A percentile compares a stretch with the other conserved stretches of the same genome.
phyloP scores from a whole-genome alignment of 2,797 vertebrate genomes.

The Poeciliopsis presidionis region DNA sequence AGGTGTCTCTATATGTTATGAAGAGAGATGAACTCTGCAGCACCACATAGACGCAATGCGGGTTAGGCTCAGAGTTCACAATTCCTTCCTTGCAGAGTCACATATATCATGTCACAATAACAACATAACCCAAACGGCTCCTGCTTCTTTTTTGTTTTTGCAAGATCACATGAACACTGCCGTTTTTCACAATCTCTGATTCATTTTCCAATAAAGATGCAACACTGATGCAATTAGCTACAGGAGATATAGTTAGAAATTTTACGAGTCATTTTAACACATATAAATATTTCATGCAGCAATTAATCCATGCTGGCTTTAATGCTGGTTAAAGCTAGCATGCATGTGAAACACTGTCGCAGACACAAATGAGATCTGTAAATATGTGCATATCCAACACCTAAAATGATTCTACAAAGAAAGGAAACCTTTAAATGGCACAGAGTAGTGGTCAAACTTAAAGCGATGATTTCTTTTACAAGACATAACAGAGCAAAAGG shows the following conservation, averaged over 20 bases:
- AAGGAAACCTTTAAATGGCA: constrained; percentile 39
- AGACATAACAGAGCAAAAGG: constrained; percentile 14
- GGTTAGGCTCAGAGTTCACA: constrained; percentile 44
- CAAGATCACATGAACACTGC: neutral
- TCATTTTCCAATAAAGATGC: constrained; percentile 15
- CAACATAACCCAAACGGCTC: constrained; percentile 9
- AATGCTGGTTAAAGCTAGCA: constrained; percentile 16
- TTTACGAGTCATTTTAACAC: constrained; percentile 21
- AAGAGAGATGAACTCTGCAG: constrained; percentile 67
- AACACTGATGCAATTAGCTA: constrained; percentile 34
- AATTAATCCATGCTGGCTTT: constrained; percentile 11
- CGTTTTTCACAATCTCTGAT: constrained; percentile 28
- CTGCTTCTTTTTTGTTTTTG: constrained; percentile 9
- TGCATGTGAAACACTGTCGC: constrained; percentile 40
- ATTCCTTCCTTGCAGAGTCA: constrained; percentile 36
- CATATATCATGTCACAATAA: constrained; percentile 48
- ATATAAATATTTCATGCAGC: constrained; percentile 31
- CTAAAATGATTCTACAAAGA: constrained; percentile 32
- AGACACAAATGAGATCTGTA: constrained; percentile 32
- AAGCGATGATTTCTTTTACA: constrained; percentile 8
- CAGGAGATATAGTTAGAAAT: constrained; percentile 17
- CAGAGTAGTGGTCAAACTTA: constrained; percentile 25
- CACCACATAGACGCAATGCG: constrained; percentile 52
- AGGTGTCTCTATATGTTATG: constrained; percentile 58
- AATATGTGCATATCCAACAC: constrained; percentile 37